Evolutionary conservation across 1,140 invertebrate genomes (phyloP).

Genomic region (Atta texana): DNA sequence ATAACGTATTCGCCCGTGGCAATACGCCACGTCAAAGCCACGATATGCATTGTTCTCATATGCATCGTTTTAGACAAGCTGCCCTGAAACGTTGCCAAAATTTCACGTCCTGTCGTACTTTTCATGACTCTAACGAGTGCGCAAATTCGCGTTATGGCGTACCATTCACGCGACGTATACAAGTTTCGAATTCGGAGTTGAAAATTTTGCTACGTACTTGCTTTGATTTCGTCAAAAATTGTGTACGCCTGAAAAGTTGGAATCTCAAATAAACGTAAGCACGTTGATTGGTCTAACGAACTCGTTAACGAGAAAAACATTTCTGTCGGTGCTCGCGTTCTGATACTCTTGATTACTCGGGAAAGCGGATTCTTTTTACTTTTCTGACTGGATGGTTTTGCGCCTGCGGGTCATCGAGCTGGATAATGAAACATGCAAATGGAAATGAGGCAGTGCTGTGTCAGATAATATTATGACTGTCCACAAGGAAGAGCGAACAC

Average conservation of each 20-base stretch:
- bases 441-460: conserved; percentile 79
- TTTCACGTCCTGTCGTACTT: conserved; percentile 62
- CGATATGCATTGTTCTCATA: conserved; percentile 59
- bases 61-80: conserved; percentile 61
- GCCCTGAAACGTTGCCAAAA: conserved; percentile 52
- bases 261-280: conserved; percentile 63
- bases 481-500: conserved; percentile 75
- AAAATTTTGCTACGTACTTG: conserved; percentile 35
- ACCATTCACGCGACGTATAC: conserved; percentile 39
- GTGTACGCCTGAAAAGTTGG: conserved; percentile 49
- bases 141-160: conserved; percentile 32
- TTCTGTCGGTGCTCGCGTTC: conserved; percentile 39
- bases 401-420: conserved; percentile 74
- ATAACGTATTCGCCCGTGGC: conserved; percentile 46
- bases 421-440: conserved; percentile 81
- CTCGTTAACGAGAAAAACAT: conserved; percentile 70
- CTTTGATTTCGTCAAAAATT: conserved; percentile 63
- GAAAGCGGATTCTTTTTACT: conserved; percentile 70
- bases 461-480: conserved; percentile 80
- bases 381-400: conserved; percentile 65
- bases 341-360: conserved; percentile 70
- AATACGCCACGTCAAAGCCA: conserved; percentile 56
- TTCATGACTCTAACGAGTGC: conserved; percentile 55
- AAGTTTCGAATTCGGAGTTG: conserved; percentile 32
- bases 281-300: conserved; percentile 66